Conservation (phyloP, 2,888 invertebrate species). For the Drosophila borealis region DNA sequence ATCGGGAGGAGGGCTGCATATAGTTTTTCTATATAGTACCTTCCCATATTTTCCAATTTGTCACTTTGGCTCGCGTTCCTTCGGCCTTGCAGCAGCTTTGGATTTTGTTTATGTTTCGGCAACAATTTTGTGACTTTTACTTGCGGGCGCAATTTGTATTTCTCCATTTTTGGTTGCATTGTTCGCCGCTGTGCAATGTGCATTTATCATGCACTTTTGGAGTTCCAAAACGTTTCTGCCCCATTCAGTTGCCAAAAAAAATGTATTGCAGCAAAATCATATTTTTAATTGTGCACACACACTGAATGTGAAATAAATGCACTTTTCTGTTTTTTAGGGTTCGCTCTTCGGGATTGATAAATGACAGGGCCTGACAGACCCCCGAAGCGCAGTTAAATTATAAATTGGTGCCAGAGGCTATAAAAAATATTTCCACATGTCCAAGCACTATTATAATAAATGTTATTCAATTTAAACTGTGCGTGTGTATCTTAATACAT, state of each 20-base stretch:
- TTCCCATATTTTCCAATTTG: conserved; percentile 68
- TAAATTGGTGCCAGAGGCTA: conserved; percentile 17
- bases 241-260: background rate
- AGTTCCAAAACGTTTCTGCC: background rate
- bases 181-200: conserved; percentile 17
- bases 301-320: conserved; percentile 29
- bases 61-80: conserved; percentile 60
- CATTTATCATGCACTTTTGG: conserved; percentile 24
- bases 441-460: conserved; percentile 4
- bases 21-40: conserved; percentile 31
- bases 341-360: conserved; percentile 14
- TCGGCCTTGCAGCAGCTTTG: conserved; percentile 41
- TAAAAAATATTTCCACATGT: conserved; percentile 10
- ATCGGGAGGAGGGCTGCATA: conserved; percentile 34
- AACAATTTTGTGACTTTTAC: conserved; percentile 62
- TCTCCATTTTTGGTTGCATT: conserved; percentile 26
- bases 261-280: conserved; percentile 30
- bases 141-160: conserved; percentile 44
- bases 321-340: conserved; percentile 1
- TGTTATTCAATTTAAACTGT: conserved; percentile 1
- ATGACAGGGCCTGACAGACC: conserved; percentile 16
- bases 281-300: conserved; percentile 56
- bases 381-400: conserved; percentile 5
- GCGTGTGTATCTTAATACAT: background rate
- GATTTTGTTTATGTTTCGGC: conserved; percentile 63